Evolutionary conservation across 1,140 invertebrate genomes (phyloP).

Genomic region (Zaprionus inermis): DNA sequence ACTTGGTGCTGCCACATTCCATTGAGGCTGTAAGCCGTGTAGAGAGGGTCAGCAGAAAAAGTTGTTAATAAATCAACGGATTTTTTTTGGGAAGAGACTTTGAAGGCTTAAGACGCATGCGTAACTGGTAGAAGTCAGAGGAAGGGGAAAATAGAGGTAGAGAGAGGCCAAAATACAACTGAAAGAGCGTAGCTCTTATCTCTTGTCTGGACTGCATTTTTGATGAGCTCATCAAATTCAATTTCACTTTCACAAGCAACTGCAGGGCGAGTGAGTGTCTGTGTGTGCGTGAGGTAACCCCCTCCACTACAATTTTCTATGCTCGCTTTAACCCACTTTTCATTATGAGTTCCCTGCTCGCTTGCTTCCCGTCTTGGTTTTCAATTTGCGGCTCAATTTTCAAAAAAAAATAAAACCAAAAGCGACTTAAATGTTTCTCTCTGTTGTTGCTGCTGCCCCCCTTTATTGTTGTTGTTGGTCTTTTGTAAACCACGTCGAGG

Average conservation of each 20-base stretch:
- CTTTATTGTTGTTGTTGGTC: conserved; percentile 44
- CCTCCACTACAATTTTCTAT: conserved; percentile 58
- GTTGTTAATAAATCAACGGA: conserved; percentile 68
- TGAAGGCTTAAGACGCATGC: conserved; percentile 20
- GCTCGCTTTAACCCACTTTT: conserved; percentile 78
- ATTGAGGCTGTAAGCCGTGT: neutral
- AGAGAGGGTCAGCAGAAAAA: conserved; percentile 21
- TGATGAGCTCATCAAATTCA: conserved; percentile 45
- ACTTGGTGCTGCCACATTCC: conserved; percentile 28
- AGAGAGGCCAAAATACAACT: no score
- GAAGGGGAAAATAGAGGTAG: neutral
- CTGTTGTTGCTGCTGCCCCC: conserved; percentile 10
- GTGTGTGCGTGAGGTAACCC: conserved; percentile 42
- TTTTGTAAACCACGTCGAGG: conserved; percentile 57
- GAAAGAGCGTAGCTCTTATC: no score
- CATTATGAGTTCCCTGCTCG: conserved; percentile 35
- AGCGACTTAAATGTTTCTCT: conserved; percentile 57
- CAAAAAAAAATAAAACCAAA: conserved; percentile 36
- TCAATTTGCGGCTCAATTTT: conserved; percentile 76
- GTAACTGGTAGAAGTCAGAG: conserved; percentile 18
- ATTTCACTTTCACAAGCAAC: conserved; percentile 72
- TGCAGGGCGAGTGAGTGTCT: conserved; percentile 30
- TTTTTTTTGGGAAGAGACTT: conserved; percentile 24
- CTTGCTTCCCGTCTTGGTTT: conserved; percentile 73
- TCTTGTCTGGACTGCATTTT: conserved; percentile 26